Percentiles rank a stretch among this genome's conserved stretches.
These are phyloP conservation scores for Saguinus midas DNA, from an alignment of 2,113 vertebrate species.

Conservation along the genomic window DNA sequence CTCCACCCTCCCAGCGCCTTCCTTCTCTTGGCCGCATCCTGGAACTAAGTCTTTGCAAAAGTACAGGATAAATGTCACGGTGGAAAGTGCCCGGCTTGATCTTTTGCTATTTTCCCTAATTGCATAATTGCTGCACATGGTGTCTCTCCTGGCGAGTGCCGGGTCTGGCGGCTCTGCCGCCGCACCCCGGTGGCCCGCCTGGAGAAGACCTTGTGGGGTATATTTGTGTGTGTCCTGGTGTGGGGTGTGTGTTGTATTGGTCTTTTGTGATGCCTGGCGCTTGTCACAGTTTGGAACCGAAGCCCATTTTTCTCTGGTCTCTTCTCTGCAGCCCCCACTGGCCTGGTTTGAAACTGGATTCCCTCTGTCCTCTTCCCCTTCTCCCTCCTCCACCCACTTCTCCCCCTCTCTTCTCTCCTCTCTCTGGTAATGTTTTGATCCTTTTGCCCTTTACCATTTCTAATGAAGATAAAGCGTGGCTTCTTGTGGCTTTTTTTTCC, in stretches of 20 bases:
- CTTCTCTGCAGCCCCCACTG: conserved; percentile 52
- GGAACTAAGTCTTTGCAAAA: conserved; percentile 72
- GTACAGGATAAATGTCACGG: conserved; percentile 64
- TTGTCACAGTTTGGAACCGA: conserved; percentile 60
- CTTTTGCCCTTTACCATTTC: conserved; percentile 72
- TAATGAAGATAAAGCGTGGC: conserved; percentile 80
- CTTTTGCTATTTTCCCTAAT: conserved; percentile 62
- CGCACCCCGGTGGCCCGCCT: neutral
- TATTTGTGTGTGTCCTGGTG: conserved; percentile 8
- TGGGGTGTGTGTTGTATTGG: conserved; percentile 1
- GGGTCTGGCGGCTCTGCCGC: neutral
- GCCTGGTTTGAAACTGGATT: conserved; percentile 67
- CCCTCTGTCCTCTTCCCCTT: neutral
- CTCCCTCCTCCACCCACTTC: neutral
- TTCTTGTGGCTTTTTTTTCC: conserved; percentile 39
- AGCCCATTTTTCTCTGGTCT: conserved; percentile 49
- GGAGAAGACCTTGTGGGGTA: conserved; percentile 36
- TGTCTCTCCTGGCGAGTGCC: conserved; percentile 47
- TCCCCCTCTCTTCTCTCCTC: neutral
- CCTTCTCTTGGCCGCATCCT: conserved; percentile 14
- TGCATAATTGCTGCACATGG: conserved; percentile 71
- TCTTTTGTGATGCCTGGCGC: conserved; percentile 70
- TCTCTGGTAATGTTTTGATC: conserved; percentile 48
- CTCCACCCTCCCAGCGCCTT: neutral
- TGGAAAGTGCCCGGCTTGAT: conserved; percentile 66